A percentile compares a stretch with the other conserved stretches of the same genome.
phyloP scores from a whole-genome alignment of 1,140 invertebrate species.

The Rhyacophila brunnea region DNA sequence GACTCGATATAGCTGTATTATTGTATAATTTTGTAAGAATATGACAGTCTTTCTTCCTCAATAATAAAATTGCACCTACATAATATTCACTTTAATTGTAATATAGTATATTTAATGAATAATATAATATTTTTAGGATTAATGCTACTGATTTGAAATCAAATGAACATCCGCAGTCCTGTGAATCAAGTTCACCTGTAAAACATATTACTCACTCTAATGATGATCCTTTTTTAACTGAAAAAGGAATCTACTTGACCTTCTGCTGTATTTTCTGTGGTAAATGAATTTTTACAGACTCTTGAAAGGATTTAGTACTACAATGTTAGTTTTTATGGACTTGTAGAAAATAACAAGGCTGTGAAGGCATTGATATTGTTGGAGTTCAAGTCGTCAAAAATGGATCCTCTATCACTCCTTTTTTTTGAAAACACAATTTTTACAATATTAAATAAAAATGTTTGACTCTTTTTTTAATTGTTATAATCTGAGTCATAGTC shows the following conservation, averaged over 20 bases:
- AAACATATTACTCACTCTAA: slow-evolving; percentile 7
- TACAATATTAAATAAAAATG: no score
- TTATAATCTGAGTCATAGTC: no score
- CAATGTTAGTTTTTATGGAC: no score
- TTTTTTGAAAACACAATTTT: no score
- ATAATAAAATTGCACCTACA: neutral
- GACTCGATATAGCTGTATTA: no score
- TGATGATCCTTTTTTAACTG: slow-evolving; percentile 48
- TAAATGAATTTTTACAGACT: no score
- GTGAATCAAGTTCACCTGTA: neutral
- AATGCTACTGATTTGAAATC: neutral
- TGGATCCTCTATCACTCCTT: no score
- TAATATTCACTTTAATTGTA: neutral
- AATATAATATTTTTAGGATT: neutral
- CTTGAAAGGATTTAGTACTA: no score
- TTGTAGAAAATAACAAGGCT: no score
- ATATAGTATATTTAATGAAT: neutral
- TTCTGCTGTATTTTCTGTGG: slow-evolving; percentile 44
- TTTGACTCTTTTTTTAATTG: no score
- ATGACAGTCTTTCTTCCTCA: neutral
- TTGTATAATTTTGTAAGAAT: neutral
- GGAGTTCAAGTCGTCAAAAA: no score
- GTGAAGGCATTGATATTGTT: no score
- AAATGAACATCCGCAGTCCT: neutral
- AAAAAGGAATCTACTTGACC: slow-evolving; percentile 56